phyloP scores from a whole-genome alignment of 1,140 invertebrate species.

The Mycetomoellerius zeteki region DNA sequence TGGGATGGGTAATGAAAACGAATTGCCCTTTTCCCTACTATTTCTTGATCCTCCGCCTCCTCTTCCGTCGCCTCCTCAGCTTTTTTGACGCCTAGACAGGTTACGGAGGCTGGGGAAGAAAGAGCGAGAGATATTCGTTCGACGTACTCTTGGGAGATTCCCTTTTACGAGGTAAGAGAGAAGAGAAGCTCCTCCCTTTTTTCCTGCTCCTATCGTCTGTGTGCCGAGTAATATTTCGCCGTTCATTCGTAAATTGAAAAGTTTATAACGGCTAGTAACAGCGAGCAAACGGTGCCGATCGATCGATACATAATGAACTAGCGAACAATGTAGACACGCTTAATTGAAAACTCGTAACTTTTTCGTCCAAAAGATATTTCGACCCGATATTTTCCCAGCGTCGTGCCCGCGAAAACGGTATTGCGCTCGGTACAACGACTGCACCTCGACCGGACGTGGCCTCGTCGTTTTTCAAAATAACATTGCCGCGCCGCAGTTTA shows the following conservation, averaged over 20 bases:
- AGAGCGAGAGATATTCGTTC: conserved; percentile 21
- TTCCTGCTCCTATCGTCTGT: conserved; percentile 7
- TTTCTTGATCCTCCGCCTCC: conserved; percentile 36
- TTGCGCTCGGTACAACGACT: conserved; percentile 7
- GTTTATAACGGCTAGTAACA: conserved; percentile 52
- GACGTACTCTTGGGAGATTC: conserved; percentile 52
- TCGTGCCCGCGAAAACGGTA: background rate
- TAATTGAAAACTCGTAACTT: conserved; percentile 66
- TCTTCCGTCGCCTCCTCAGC: conserved; percentile 24
- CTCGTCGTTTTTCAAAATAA: conserved; percentile 50
- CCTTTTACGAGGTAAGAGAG: conserved; percentile 33
- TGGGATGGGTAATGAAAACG: conserved; percentile 72
- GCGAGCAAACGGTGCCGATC: conserved; percentile 26
- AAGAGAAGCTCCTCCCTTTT: background rate
- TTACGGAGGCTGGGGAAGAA: background rate
- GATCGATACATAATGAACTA: conserved; percentile 66
- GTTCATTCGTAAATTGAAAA: conserved; percentile 65
- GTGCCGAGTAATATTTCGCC: conserved; percentile 47
- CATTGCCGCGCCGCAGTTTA: conserved; percentile 17
- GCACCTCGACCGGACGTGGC: background rate
- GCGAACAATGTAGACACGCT: conserved; percentile 65
- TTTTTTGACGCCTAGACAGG: conserved; percentile 71
- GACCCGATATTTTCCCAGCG: conserved; percentile 37
- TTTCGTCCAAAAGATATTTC: conserved; percentile 57
- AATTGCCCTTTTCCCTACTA: conserved; percentile 70